Percentiles rank a stretch among this genome's conserved stretches.
phyloP scores from a whole-genome alignment of 2,888 invertebrate genomes.

The Cheilosia urbana region DNA sequence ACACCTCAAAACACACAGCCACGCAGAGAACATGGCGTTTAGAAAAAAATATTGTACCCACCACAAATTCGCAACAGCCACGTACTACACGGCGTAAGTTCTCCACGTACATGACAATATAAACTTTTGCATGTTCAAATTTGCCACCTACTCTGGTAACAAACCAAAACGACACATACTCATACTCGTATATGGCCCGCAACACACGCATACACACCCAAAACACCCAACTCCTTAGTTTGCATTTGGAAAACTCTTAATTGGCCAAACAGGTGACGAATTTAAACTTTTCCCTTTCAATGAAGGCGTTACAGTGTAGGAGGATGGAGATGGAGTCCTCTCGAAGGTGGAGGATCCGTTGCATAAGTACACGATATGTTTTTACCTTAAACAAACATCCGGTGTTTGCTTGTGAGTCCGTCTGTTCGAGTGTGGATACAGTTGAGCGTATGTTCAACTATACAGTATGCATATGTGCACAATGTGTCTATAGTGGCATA shows the following conservation, averaged over 20 bases:
- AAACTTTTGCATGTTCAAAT: constrained; percentile 73
- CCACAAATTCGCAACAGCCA: constrained; percentile 70
- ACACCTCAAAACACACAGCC: constrained; percentile 56
- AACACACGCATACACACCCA: constrained; percentile 5
- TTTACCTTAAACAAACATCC: constrained; percentile 74
- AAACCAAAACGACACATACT: constrained; percentile 41
- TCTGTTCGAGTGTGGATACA: constrained; percentile 40
- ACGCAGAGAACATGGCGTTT: constrained; percentile 13
- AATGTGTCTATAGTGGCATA: constrained; percentile 20
- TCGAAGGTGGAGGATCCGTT: constrained; percentile 49
- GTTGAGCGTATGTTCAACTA: constrained; percentile 20
- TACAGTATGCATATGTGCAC: background rate
- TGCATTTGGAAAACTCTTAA: constrained; percentile 74
- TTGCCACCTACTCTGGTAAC: constrained; percentile 28
- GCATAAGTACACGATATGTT: constrained; percentile 71
- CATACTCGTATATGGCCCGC: background rate
- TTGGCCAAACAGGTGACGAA: constrained; percentile 76
- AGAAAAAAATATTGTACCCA: constrained; percentile 38
- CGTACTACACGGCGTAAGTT: constrained; percentile 73
- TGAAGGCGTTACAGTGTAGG: constrained; percentile 21
- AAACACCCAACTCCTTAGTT: constrained; percentile 58
- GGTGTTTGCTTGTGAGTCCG: constrained; percentile 65
- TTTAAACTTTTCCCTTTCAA: constrained; percentile 74
- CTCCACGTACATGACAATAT: constrained; percentile 75
- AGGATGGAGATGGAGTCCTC: constrained; percentile 36